Evolutionary conservation across 2,797 vertebrate species (phyloP).

Genomic region (Balearica regulorum): DNA sequence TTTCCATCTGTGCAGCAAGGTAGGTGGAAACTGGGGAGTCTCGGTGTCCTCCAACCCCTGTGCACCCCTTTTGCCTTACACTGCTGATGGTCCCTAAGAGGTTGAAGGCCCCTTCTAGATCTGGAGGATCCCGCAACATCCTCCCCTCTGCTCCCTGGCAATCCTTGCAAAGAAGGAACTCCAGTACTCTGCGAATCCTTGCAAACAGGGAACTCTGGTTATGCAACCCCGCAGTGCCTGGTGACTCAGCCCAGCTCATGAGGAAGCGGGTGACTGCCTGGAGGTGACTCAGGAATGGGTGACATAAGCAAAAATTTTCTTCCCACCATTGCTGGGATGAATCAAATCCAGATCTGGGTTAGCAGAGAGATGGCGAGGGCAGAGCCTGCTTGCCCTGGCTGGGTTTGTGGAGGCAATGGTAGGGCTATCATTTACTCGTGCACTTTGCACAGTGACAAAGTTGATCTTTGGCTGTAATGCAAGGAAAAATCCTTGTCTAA

Average conservation of each 20-base stretch:
- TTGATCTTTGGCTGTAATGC: neutral
- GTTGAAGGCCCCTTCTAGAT: neutral
- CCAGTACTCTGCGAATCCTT: neutral
- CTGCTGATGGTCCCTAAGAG: neutral
- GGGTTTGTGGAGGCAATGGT: too few species aligned
- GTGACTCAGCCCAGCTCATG: neutral
- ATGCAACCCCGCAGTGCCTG: rapidly evolving
- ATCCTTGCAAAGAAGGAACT: neutral
- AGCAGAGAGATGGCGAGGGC: neutral
- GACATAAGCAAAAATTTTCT: neutral
- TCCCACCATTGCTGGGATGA: rapidly evolving
- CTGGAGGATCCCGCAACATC: neutral
- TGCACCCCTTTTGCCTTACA: neutral
- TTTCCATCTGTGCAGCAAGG: neutral
- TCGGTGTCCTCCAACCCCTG: neutral
- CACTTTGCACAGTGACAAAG: neutral
- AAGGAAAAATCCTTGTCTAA: neutral
- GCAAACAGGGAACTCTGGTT: neutral
- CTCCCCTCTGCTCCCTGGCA: neutral
- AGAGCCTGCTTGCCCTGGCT: neutral
- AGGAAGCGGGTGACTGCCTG: neutral
- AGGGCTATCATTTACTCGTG: rapidly evolving
- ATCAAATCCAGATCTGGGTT: rapidly evolving
- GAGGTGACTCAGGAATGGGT: neutral
- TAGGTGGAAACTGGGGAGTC: neutral